Evolutionary conservation across 1,140 invertebrate species (phyloP).

Genomic region (Leptestheria dahalacensis): DNA sequence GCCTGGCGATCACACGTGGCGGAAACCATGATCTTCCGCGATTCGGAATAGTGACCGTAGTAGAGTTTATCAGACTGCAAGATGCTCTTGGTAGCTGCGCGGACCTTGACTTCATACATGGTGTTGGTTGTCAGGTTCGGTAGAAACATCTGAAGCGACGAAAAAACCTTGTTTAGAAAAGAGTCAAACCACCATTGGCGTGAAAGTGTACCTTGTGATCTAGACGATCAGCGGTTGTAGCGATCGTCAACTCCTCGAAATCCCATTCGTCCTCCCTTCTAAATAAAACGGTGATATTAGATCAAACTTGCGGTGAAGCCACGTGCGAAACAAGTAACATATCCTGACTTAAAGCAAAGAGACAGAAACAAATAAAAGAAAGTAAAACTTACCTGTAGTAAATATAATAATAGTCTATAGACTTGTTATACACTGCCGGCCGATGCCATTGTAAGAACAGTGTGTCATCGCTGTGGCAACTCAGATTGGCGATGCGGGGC

Average conservation of each 20-base stretch:
- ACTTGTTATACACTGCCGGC: constrained; percentile 51
- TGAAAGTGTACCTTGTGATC: constrained; percentile 35
- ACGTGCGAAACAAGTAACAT: too few species aligned
- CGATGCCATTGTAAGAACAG: constrained; percentile 65
- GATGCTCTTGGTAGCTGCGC: constrained; percentile 49
- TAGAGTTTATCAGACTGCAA: constrained; percentile 45
- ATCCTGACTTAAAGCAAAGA: background rate
- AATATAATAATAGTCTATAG: constrained; percentile 64
- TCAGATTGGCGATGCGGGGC: constrained; percentile 61
- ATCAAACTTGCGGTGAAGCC: too few species aligned
- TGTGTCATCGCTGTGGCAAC: constrained; percentile 57
- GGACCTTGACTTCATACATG: constrained; percentile 55
- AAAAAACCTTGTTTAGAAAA: constrained; percentile 6
- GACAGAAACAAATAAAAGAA: background rate
- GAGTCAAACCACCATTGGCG: background rate
- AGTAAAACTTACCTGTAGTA: constrained; percentile 35
- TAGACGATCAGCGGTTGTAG: constrained; percentile 38
- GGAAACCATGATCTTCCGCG: constrained; percentile 44
- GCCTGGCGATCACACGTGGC: constrained; percentile 36
- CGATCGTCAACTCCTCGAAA: constrained; percentile 44
- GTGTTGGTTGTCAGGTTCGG: constrained; percentile 52
- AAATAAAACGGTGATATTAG: constrained; percentile 6
- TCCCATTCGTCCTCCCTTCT: constrained; percentile 36
- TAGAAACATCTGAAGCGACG: constrained; percentile 43
- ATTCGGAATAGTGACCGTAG: constrained; percentile 45